Conservation (phyloP, 30 jellyfish, hydroid and myxozoan species). For the Cassiopea andromeda region DNA sequence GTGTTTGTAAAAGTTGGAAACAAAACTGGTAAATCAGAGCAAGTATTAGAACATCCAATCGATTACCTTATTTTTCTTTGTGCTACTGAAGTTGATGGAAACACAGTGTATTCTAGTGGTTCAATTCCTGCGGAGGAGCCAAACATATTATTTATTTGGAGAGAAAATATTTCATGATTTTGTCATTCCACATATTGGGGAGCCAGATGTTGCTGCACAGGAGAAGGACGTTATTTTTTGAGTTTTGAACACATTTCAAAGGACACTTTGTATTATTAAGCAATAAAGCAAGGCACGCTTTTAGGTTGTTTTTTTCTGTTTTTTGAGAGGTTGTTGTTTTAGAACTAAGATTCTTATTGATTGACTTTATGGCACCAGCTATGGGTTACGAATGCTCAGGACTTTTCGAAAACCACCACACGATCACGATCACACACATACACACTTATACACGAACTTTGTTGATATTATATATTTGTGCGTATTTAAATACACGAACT, state of each 20-base stretch:
- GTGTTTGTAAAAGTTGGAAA: neutral
- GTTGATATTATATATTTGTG: no score
- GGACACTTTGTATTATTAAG: neutral
- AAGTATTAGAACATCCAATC: neutral
- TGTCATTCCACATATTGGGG: neutral
- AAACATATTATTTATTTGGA: neutral
- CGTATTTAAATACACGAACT: no score
- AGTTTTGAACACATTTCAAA: neutral
- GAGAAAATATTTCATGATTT: neutral
- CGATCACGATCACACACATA: no score
- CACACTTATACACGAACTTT: no score
- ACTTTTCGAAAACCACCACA: no score
- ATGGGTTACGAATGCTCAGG: no score
- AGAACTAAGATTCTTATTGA: no score
- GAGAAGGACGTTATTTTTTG: neutral
- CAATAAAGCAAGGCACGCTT: no score
- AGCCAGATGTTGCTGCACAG: neutral
- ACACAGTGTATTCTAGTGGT: neutral
- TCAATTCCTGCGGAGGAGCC: constrained; percentile 27
- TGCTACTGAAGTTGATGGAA: constrained; percentile 10
- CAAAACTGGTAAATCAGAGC: constrained; percentile 4
- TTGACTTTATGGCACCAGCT: no score
- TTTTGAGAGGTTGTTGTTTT: no score
- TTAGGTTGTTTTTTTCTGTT: no score
- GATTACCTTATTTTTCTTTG: neutral